phyloP scores from a whole-genome alignment of 2,113 vertebrate genomes.

The Apaloderma vittatum region DNA sequence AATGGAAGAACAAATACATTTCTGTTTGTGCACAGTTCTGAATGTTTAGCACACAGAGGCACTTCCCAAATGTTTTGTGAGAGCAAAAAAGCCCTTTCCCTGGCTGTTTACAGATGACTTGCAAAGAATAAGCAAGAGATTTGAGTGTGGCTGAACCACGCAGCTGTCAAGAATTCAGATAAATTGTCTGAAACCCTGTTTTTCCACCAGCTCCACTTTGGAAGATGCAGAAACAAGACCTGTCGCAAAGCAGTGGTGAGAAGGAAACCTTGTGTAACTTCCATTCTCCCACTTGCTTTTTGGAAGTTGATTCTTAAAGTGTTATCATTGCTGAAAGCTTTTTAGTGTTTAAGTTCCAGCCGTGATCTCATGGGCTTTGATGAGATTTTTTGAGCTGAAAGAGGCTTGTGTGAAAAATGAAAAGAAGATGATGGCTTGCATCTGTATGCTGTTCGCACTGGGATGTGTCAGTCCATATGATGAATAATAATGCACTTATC shows the following conservation, averaged over 20 bases:
- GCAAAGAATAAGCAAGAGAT: constrained; percentile 34
- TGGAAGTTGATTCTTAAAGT: background rate
- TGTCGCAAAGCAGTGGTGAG: background rate
- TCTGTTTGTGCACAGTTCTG: background rate
- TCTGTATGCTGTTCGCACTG: background rate
- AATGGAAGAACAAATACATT: background rate
- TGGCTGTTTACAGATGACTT: constrained; percentile 56
- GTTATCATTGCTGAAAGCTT: background rate
- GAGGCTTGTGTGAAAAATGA: background rate
- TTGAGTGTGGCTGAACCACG: background rate
- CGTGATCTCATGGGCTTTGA: background rate
- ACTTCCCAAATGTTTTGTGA: constrained; percentile 9
- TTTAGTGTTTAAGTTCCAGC: background rate
- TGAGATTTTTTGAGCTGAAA: background rate
- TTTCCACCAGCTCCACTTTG: background rate
- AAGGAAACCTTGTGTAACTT: background rate
- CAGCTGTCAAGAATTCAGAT: constrained; percentile 14
- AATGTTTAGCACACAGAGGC: background rate
- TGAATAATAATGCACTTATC: background rate
- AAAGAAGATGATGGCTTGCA: background rate
- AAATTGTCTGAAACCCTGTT: background rate
- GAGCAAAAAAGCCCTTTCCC: constrained; percentile 54
- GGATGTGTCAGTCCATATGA: background rate
- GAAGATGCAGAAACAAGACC: background rate
- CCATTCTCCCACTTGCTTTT: background rate